Conservation (phyloP, 2,113 vertebrate species). For the Pluvialis apricaria region DNA sequence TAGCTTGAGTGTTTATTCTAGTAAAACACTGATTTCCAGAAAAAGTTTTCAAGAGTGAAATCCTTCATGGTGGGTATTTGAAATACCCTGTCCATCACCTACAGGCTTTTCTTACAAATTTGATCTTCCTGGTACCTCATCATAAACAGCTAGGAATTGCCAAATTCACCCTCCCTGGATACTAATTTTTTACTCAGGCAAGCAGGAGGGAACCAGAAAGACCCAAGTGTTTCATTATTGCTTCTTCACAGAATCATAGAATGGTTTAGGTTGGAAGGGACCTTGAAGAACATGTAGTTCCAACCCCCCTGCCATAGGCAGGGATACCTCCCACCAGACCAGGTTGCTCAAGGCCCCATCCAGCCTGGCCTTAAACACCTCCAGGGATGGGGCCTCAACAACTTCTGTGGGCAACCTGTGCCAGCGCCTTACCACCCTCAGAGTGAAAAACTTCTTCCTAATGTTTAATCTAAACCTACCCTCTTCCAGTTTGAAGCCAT, state of each 20-base stretch:
- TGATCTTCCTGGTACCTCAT: background rate
- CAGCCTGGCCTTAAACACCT: too few species aligned
- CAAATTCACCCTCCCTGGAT: background rate
- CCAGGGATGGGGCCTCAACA: too few species aligned
- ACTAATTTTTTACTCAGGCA: background rate
- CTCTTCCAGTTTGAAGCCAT: too few species aligned
- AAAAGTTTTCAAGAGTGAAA: background rate
- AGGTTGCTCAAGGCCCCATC: too few species aligned
- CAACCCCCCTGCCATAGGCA: too few species aligned
- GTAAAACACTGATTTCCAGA: background rate
- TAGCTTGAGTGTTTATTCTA: background rate
- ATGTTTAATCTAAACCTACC: too few species aligned
- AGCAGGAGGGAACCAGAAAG: background rate
- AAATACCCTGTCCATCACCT: background rate
- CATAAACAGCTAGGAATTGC: background rate
- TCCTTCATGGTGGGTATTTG: background rate
- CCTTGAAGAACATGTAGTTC: too few species aligned
- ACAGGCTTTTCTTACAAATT: background rate
- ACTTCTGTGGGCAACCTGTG: too few species aligned
- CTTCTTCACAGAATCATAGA: background rate
- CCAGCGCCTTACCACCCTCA: too few species aligned
- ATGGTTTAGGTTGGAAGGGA: too few species aligned
- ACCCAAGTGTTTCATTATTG: background rate
- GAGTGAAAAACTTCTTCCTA: too few species aligned
- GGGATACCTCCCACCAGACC: too few species aligned